These are phyloP conservation scores for Chymomyza costata DNA, from an alignment of 1,140 invertebrate species.

Conservation along the genomic window DNA sequence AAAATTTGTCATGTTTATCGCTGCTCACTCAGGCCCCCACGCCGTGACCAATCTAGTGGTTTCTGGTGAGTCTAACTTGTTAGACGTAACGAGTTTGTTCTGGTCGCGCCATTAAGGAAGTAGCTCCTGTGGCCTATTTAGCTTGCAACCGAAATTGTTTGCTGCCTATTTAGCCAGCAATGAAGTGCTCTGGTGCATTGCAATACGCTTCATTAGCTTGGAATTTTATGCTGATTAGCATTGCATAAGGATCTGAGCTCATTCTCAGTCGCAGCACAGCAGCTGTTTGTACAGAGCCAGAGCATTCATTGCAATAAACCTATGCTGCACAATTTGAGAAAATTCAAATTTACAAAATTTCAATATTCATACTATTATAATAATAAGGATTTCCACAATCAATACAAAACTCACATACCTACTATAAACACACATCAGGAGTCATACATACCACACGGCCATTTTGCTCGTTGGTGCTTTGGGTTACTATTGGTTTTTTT, in stretches of 20 bases:
- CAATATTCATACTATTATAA: slow-evolving; percentile 14
- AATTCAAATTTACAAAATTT: slow-evolving; percentile 12
- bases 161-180: slow-evolving; percentile 32
- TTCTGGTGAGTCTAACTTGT: background rate
- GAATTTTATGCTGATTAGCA: slow-evolving; percentile 63
- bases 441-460: slow-evolving; percentile 30
- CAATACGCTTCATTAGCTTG: slow-evolving; percentile 62
- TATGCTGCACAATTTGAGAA: slow-evolving; percentile 27
- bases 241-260: background rate
- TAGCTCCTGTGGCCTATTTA: slow-evolving; percentile 53
- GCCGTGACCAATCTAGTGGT: background rate
- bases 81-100: slow-evolving; percentile 1
- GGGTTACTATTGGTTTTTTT: slow-evolving; percentile 14
- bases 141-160: slow-evolving; percentile 25
- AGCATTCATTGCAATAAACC: slow-evolving; percentile 57
- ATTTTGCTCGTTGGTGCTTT: slow-evolving; percentile 33
- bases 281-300: slow-evolving; percentile 46
- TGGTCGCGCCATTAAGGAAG: slow-evolving; percentile 7
- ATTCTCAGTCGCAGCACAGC: slow-evolving; percentile 3
- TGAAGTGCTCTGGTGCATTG: slow-evolving; percentile 38
- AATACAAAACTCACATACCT: slow-evolving; percentile 6
- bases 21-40: slow-evolving; percentile 13
- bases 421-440: slow-evolving; percentile 2
- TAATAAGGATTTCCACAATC: too few species aligned
- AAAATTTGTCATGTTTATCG: slow-evolving; percentile 60